A percentile compares a stretch with the other conserved stretches of the same genome.
Conservation (phyloP, 2,113 vertebrate genomes). For the Crotophaga sulcirostris region DNA sequence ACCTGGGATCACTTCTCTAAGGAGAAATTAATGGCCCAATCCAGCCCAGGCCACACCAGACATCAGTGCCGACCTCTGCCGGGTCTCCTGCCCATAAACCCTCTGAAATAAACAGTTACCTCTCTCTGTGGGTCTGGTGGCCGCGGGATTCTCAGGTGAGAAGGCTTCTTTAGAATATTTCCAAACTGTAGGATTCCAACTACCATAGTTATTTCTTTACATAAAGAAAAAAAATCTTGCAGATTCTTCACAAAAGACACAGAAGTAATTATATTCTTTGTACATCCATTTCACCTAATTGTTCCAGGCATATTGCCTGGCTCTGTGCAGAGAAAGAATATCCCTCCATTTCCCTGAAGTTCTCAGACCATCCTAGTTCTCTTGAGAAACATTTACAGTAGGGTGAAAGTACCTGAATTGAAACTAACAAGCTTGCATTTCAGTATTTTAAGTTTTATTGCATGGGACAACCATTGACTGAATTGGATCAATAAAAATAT, state of each 20-base stretch:
- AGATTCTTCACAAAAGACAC: neutral
- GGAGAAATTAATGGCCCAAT: too few species aligned
- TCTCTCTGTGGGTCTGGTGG: fast-evolving
- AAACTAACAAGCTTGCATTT: neutral
- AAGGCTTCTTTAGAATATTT: neutral
- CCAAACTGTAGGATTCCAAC: neutral
- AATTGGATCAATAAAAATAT: neutral
- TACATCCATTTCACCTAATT: neutral
- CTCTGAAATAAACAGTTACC: neutral
- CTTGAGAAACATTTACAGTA: neutral
- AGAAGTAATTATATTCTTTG: neutral
- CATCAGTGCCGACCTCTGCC: fast-evolving
- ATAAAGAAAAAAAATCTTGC: neutral
- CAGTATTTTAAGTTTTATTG: neutral
- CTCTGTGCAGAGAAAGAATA: neutral
- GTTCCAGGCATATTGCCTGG: neutral
- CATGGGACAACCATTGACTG: neutral
- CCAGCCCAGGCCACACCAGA: neutral
- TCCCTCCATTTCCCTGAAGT: neutral
- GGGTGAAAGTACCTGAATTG: neutral
- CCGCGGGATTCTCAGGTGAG: neutral
- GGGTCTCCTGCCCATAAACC: neutral
- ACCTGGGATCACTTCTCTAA: neutral
- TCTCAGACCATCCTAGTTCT: neutral
- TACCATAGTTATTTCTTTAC: neutral